Percentiles rank a stretch among this genome's conserved stretches.
phyloP scores from a whole-genome alignment of 2,113 vertebrate species.

The Cervus canadensis region DNA sequence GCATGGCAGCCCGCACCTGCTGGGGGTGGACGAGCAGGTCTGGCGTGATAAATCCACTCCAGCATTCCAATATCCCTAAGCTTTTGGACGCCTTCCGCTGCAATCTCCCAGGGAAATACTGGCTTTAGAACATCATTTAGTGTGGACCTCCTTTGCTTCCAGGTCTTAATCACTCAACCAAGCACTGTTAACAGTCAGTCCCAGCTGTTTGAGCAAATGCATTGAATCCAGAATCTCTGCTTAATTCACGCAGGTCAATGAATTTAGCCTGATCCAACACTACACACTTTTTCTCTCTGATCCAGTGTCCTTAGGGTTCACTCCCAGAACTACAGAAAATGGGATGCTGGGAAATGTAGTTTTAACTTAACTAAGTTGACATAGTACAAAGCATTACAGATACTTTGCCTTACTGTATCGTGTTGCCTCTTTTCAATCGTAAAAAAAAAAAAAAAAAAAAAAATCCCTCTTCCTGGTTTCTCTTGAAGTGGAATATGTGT shows the following conservation, averaged over 20 bases:
- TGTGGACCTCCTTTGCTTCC: background rate
- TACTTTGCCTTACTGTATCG: accelerated
- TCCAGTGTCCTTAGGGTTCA: background rate
- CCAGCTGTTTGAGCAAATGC: background rate
- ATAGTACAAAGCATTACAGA: accelerated
- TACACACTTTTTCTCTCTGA: background rate
- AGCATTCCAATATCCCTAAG: background rate
- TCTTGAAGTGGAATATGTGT: background rate
- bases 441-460: background rate
- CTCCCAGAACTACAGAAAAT: background rate
- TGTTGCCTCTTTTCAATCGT: background rate
- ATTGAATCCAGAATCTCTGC: background rate
- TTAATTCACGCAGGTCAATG: background rate
- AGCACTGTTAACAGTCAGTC: background rate
- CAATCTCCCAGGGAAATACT: background rate
- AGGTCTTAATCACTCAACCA: background rate
- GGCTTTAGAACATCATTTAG: background rate
- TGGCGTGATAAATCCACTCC: background rate
- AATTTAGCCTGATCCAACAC: background rate
- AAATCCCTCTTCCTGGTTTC: background rate
- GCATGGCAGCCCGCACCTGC: accelerated
- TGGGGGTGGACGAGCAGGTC: background rate
- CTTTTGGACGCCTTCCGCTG: background rate
- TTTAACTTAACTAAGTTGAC: background rate
- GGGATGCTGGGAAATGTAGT: background rate